phyloP scores from a whole-genome alignment of 53 echinoderm and acorn worm genomes.

The Crossaster papposus region DNA sequence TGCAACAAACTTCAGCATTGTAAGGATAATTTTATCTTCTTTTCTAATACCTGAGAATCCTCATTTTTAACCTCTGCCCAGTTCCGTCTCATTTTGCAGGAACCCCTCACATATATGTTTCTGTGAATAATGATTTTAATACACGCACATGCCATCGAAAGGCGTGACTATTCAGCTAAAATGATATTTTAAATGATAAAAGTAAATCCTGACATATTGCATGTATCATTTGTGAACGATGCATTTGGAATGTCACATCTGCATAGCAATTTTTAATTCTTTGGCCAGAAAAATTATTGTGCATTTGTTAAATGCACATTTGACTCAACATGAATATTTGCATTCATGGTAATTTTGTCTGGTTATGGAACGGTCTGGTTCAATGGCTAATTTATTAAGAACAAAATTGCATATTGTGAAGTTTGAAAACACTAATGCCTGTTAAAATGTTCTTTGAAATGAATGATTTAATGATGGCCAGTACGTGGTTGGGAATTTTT shows the following conservation, averaged over 20 bases:
- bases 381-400: neutral
- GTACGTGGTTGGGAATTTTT: neutral
- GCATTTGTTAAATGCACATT: constrained; percentile 3
- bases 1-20: too few species aligned
- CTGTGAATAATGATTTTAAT: too few species aligned
- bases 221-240: constrained; percentile 32
- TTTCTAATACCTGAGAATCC: too few species aligned
- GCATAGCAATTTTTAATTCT: neutral
- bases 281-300: neutral
- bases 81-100: too few species aligned
- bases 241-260: constrained; percentile 32
- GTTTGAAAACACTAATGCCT: too few species aligned
- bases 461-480: neutral
- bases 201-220: neutral
- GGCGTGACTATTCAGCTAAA: too few species aligned
- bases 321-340: neutral
- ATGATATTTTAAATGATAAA: neutral
- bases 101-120: too few species aligned
- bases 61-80: too few species aligned
- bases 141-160: too few species aligned
- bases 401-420: neutral
- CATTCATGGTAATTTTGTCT: neutral
- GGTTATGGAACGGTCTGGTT: neutral
- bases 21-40: too few species aligned
- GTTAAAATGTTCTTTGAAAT: neutral